Percentiles rank a stretch among this genome's conserved stretches.
These are phyloP conservation scores for Sebastes oblongus DNA, from an alignment of 2,797 vertebrate species.

Conservation along the genomic window DNA sequence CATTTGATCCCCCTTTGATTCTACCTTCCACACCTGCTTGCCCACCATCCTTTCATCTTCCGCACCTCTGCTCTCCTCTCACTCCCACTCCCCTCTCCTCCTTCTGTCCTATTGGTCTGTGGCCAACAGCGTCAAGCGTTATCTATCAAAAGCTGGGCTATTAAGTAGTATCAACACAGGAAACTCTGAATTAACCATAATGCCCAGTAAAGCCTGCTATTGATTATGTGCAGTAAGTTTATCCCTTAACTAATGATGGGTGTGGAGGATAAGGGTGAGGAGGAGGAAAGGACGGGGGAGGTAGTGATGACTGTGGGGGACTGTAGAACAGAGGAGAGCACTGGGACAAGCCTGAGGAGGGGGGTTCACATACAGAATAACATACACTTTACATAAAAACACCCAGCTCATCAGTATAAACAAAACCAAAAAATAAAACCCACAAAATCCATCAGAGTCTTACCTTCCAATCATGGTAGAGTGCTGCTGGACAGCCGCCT, in stretches of 20 bases:
- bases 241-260: slow-evolving; percentile 63
- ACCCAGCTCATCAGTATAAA: slow-evolving; percentile 15
- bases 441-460: slow-evolving; percentile 34
- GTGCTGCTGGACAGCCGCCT: slow-evolving; percentile 92
- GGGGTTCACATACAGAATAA: slow-evolving; percentile 24
- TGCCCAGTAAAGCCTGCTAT: slow-evolving; percentile 61
- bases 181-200: slow-evolving; percentile 66
- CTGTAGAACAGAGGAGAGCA: slow-evolving; percentile 64
- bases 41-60: slow-evolving; percentile 65
- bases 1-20: slow-evolving; percentile 51
- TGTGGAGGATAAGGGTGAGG: slow-evolving; percentile 48
- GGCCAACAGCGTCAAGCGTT: slow-evolving; percentile 51
- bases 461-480: slow-evolving; percentile 92
- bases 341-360: slow-evolving; percentile 51
- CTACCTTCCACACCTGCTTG: slow-evolving; percentile 59
- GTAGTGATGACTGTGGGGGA: slow-evolving; percentile 52
- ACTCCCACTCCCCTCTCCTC: slow-evolving; percentile 52
- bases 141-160: slow-evolving; percentile 65
- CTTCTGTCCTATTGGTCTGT: slow-evolving; percentile 64
- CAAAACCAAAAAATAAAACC: slow-evolving; percentile 10
- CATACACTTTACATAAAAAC: slow-evolving; percentile 9
- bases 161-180: slow-evolving; percentile 64
- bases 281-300: slow-evolving; percentile 28
- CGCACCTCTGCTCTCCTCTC: slow-evolving; percentile 53
- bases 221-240: slow-evolving; percentile 70